Conservation (phyloP, 2,797 vertebrate genomes). For the Xenopus petersii region DNA sequence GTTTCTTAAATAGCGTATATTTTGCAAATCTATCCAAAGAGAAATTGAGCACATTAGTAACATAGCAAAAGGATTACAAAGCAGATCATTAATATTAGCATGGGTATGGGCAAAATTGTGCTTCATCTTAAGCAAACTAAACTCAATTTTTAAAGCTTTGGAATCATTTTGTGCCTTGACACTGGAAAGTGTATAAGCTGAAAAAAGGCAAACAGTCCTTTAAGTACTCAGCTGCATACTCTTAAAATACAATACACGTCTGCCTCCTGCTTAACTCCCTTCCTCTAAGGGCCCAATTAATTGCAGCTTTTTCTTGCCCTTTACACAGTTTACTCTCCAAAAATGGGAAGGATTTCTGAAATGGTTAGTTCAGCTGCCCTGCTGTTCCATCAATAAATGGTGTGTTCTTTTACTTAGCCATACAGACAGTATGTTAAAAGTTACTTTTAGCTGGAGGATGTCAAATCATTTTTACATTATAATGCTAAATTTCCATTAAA, state of each 20-base stretch:
- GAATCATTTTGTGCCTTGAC: slow-evolving; percentile 21
- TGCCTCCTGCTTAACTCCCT: slow-evolving; percentile 38
- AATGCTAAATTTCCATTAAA: background rate
- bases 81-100: slow-evolving; percentile 59
- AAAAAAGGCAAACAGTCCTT: slow-evolving; percentile 18
- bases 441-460: slow-evolving; percentile 5
- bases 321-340: slow-evolving; percentile 41
- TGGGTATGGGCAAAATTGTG: slow-evolving; percentile 61
- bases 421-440: slow-evolving; percentile 3
- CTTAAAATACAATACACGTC: slow-evolving; percentile 41
- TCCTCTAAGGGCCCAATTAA: slow-evolving; percentile 48
- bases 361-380: slow-evolving; percentile 18
- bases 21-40: slow-evolving; percentile 47
- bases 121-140: slow-evolving; percentile 58
- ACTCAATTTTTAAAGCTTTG: slow-evolving; percentile 61
- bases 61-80: slow-evolving; percentile 59
- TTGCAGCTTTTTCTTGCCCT: slow-evolving; percentile 42
- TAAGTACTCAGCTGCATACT: slow-evolving; percentile 25
- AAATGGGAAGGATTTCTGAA: slow-evolving; percentile 35
- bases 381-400: slow-evolving; percentile 25
- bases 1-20: too few relatives aligned
- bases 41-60: slow-evolving; percentile 61
- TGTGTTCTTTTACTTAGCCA: slow-evolving; percentile 6
- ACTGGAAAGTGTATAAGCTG: slow-evolving; percentile 9
- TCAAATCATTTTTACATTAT: slow-evolving; percentile 11